Base-by-base conservation (phyloP, 2,888 invertebrate genomes). In the Tenthredo distinguenda region DNA sequence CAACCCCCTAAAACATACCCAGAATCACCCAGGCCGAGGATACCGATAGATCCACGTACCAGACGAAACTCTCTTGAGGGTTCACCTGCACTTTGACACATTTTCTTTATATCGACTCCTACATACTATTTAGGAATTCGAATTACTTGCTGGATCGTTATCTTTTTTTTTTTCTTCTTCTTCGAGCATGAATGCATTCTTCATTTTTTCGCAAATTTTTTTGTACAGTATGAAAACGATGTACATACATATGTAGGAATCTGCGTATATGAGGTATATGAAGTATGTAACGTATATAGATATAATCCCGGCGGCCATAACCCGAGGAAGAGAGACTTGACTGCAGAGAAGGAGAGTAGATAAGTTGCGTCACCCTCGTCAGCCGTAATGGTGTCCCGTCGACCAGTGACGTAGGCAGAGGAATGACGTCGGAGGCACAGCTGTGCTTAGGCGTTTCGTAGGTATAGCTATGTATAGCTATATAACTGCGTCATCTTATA, bases 291-390 rank as follows among this genome's bases (percentile, higher is more conserved):
- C 5, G 3, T 15, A 18, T 47, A 26, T 18, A 47, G 50, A 12
- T 21, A 47, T 40, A 9, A 40, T n/a, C 62, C 40, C 40, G 81
- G 81, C 81, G 81, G 81, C 81, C 81, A 81, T 81, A 81, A 31
- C 68, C 62, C 58, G 62, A 81, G 62, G 0, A 18, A 37, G 62
- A 62, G 62, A 62, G 37, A 81, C 26, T 12, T 18, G 26, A 58
- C n/a, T 18, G n/a, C 6, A 37, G 62, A 62, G 62, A 37, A 40
- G 15, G 40, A 34, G 4, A 37, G 79, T 34, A 55, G n/a, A 81
- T 18, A 40, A 81, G 62, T 81, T 81, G 62, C 81, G 81, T 81
- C 81, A 81, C 81, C 62, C 81, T 81, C 58, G 81, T 81, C 81
- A 58, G 40, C 40, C 81, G 81, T 81, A 81, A 81, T 81, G 81